Percentiles rank a stretch among this genome's conserved stretches.
phyloP scores from a whole-genome alignment of 2,113 vertebrate species.

The Gambusia holbrooki region DNA sequence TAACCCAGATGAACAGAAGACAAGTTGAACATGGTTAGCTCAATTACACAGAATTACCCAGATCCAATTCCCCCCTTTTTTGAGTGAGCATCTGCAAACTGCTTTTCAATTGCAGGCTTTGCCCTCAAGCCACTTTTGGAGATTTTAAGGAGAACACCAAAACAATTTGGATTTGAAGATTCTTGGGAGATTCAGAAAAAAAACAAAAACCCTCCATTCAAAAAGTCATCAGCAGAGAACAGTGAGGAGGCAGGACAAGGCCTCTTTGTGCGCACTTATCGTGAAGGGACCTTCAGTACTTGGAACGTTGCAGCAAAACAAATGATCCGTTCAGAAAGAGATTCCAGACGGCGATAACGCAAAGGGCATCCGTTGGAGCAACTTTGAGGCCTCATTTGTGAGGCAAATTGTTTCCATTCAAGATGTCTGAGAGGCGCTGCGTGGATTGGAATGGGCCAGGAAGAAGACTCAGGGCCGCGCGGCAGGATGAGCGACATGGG shows the following conservation, averaged over 20 bases:
- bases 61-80: neutral
- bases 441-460: slow-evolving; percentile 38
- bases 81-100: neutral
- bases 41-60: neutral
- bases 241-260: slow-evolving; percentile 42
- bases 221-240: slow-evolving; percentile 32
- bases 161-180: slow-evolving; percentile 19
- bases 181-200: slow-evolving; percentile 12
- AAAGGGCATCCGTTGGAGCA: slow-evolving; percentile 61
- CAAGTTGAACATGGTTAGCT: slow-evolving; percentile 6
- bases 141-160: neutral
- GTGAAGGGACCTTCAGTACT: slow-evolving; percentile 66
- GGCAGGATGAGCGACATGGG: slow-evolving; percentile 45
- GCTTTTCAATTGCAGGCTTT: neutral
- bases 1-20: slow-evolving; percentile 2
- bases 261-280: slow-evolving; percentile 58
- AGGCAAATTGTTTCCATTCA: slow-evolving; percentile 75
- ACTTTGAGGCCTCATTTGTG: slow-evolving; percentile 67
- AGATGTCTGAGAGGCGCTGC: slow-evolving; percentile 46
- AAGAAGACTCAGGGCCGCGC: slow-evolving; percentile 26
- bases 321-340: slow-evolving; percentile 68
- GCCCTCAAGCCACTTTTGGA: neutral
- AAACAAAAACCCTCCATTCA: slow-evolving; percentile 13
- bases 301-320: slow-evolving; percentile 68
- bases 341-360: slow-evolving; percentile 67